Percentiles rank a stretch among this genome's conserved stretches.
These are phyloP conservation scores for Chionomys nivalis DNA, from an alignment of 2,113 vertebrate genomes.

Conservation along the genomic window DNA sequence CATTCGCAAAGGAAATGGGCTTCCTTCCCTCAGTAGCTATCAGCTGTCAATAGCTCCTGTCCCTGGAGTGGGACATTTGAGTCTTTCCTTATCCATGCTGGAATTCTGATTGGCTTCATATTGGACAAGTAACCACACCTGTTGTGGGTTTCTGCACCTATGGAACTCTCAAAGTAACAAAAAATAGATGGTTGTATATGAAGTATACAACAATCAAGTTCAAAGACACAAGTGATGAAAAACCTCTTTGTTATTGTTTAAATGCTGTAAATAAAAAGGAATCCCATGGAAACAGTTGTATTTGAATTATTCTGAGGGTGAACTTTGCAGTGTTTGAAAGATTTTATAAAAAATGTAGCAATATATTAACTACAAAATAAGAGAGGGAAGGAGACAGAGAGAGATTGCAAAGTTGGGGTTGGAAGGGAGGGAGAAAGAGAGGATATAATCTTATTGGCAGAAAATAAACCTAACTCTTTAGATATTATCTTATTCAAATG, in stretches of 20 bases:
- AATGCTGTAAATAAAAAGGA: background rate
- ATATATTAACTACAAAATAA: background rate
- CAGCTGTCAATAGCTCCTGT: no score
- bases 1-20: background rate
- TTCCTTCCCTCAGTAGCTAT: background rate
- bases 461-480: background rate
- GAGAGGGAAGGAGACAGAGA: background rate
- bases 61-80: background rate
- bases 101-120: background rate
- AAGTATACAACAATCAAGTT: background rate
- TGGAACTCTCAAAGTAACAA: background rate
- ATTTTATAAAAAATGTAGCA: background rate
- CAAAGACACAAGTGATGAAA: background rate
- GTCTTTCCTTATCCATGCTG: background rate
- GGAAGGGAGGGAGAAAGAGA: background rate
- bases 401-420: no score
- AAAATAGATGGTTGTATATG: background rate
- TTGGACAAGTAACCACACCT: background rate
- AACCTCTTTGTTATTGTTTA: background rate
- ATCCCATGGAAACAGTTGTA: background rate
- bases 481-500: background rate
- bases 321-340: background rate
- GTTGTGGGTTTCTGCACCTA: background rate
- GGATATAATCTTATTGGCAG: background rate
- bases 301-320: background rate